phyloP scores from a whole-genome alignment of 2,113 vertebrate species.

The Actinemys pallida region DNA sequence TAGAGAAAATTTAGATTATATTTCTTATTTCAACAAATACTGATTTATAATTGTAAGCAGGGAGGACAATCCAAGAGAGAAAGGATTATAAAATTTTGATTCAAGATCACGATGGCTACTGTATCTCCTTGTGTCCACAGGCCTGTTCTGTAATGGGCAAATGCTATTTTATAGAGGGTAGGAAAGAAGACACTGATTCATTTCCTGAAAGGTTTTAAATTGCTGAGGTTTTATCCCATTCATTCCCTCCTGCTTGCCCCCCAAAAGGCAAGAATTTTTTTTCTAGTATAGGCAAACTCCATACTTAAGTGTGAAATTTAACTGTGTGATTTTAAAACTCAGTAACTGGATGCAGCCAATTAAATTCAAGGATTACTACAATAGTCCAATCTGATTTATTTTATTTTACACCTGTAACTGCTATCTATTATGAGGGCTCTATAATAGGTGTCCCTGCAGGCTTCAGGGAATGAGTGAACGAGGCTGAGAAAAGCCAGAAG shows the following conservation, averaged over 20 bases:
- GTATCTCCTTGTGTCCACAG: neutral
- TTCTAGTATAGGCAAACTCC: neutral
- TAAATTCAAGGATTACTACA: neutral
- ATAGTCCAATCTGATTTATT: fast-evolving
- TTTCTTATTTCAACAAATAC: neutral
- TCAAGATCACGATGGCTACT: neutral
- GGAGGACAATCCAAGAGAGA: neutral
- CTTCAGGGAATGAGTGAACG: fast-evolving
- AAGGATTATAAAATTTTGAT: neutral
- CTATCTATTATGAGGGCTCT: neutral
- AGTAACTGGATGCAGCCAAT: neutral
- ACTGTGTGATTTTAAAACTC: neutral
- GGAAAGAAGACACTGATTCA: neutral
- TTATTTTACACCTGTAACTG: neutral
- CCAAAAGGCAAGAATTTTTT: fast-evolving
- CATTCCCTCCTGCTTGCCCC: neutral
- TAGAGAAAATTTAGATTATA: neutral
- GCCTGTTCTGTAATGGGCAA: no score
- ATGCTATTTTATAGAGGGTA: neutral
- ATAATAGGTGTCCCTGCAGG: neutral
- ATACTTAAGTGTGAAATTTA: neutral
- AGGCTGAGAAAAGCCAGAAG: neutral
- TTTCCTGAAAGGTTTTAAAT: neutral
- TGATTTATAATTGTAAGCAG: neutral
- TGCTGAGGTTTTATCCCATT: neutral